phyloP scores from a whole-genome alignment of 2,113 vertebrate genomes.

The Mustelus asterias region DNA sequence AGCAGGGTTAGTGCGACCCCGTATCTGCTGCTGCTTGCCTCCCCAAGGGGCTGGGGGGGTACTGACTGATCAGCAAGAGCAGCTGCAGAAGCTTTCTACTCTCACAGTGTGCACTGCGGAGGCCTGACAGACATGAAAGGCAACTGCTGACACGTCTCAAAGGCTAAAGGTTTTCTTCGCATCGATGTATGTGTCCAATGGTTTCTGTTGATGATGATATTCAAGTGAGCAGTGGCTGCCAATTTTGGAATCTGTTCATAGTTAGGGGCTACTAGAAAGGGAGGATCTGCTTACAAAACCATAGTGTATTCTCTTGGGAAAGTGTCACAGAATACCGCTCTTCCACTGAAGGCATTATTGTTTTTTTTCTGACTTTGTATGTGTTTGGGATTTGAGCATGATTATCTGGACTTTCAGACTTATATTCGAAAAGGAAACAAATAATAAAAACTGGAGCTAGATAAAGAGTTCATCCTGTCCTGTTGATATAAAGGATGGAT shows the following conservation, averaged over 20 bases:
- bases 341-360: not conserved
- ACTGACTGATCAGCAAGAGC: conserved; percentile 63
- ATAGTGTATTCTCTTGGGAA: conserved; percentile 50
- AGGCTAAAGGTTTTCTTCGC: conserved; percentile 50
- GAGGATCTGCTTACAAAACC: conserved; percentile 48
- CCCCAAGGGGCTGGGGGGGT: conserved; percentile 45
- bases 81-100: conserved; percentile 63
- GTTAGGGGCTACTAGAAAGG: conserved; percentile 50
- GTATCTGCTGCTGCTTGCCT: conserved; percentile 50
- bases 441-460: not conserved
- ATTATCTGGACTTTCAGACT: not conserved
- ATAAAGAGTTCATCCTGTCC: not conserved
- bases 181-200: conserved; percentile 54
- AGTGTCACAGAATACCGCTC: conserved; percentile 44
- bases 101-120: conserved; percentile 49
- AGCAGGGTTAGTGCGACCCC: conserved; percentile 53
- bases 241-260: conserved; percentile 51
- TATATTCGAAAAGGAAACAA: not conserved
- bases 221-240: conserved; percentile 51
- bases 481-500: not conserved
- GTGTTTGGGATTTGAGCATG: not conserved
- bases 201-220: conserved; percentile 49
- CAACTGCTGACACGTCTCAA: conserved; percentile 56
- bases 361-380: not conserved
- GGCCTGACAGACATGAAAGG: conserved; percentile 60